Conservation (phyloP, 2,888 invertebrate genomes). For the Mythimna pallens region DNA sequence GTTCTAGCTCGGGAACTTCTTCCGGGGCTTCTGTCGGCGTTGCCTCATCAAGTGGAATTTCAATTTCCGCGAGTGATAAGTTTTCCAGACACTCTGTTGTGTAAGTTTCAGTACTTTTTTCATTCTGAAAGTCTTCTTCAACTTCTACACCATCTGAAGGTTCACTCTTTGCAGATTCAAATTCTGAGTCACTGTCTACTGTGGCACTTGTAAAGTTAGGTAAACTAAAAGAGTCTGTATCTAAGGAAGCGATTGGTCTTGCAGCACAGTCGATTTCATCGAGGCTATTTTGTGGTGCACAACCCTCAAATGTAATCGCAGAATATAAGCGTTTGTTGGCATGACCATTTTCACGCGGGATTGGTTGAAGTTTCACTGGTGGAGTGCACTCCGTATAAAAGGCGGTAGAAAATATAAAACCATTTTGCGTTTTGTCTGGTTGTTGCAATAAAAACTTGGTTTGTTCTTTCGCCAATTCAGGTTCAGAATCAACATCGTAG, state of each 20-base stretch:
- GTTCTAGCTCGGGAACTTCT: constrained; percentile 59
- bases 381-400: constrained; percentile 82
- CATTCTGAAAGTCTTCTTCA: constrained; percentile 74
- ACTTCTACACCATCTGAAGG: constrained; percentile 80
- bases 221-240: constrained; percentile 74
- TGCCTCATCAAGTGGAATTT: constrained; percentile 77
- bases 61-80: constrained; percentile 78
- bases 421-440: constrained; percentile 89
- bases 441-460: constrained; percentile 80
- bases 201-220: constrained; percentile 71
- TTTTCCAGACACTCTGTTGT: constrained; percentile 76
- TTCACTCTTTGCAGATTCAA: constrained; percentile 88
- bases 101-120: constrained; percentile 73
- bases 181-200: constrained; percentile 86
- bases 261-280: constrained; percentile 82
- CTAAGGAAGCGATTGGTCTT: constrained; percentile 66
- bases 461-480: constrained; percentile 87
- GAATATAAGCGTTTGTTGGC: constrained; percentile 84
- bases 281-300: constrained; percentile 83
- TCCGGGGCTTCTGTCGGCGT: constrained; percentile 64
- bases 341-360: constrained; percentile 85
- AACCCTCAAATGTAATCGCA: constrained; percentile 87
- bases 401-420: constrained; percentile 84
- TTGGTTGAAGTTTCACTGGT: constrained; percentile 85
- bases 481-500: constrained; percentile 73